These are phyloP conservation scores for Caenorhabditis brenneri DNA, from an alignment of 1,140 invertebrate species.

Conservation along the genomic window DNA sequence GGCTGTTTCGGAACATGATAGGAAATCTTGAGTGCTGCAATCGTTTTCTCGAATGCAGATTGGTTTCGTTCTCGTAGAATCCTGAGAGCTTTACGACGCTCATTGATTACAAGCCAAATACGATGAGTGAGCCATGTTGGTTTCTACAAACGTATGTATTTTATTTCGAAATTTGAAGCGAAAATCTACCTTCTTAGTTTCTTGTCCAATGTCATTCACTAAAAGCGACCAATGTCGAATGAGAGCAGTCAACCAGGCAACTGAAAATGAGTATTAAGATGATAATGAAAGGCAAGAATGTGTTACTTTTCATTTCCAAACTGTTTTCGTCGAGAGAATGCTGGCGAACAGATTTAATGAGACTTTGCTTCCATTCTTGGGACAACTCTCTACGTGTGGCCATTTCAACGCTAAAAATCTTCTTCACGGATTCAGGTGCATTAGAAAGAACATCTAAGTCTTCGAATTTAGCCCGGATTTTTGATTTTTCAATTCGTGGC, in stretches of 20 bases:
- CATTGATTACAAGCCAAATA: conserved; percentile 61
- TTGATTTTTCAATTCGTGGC: conserved; percentile 59
- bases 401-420: conserved; percentile 61
- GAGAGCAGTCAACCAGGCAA: conserved; percentile 66
- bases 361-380: conserved; percentile 61
- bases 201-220: conserved; percentile 61
- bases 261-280: conserved; percentile 61
- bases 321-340: conserved; percentile 60
- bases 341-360: conserved; percentile 59
- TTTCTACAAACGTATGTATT: conserved; percentile 45
- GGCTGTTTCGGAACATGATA: conserved; percentile 63
- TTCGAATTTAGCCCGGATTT: conserved; percentile 62
- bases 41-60: conserved; percentile 61
- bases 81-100: conserved; percentile 63
- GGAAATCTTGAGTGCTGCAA: conserved; percentile 65
- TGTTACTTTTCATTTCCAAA: conserved; percentile 47
- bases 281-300: background rate
- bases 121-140: conserved; percentile 64
- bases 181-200: conserved; percentile 49
- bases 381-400: conserved; percentile 63
- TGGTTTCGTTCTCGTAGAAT: conserved; percentile 64
- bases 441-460: conserved; percentile 60
- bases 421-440: conserved; percentile 68
- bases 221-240: conserved; percentile 69
- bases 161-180: background rate